A percentile compares a stretch with the other conserved stretches of the same genome.
These are phyloP conservation scores for Cyprinodon variegatus DNA, from an alignment of 2,113 vertebrate species.

Conservation along the genomic window DNA sequence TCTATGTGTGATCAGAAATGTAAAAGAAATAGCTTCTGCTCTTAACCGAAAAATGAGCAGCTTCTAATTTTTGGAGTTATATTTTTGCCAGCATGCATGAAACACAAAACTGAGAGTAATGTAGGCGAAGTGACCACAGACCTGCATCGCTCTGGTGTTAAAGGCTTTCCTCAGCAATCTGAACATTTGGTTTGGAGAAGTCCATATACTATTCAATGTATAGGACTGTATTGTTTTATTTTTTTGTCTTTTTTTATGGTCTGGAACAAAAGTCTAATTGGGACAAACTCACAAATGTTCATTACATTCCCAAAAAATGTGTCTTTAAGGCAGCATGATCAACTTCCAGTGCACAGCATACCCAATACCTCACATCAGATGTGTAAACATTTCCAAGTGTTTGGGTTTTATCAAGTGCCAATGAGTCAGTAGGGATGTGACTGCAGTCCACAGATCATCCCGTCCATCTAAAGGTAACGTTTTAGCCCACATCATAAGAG, in stretches of 20 bases:
- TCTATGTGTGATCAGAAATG: slow-evolving; percentile 47
- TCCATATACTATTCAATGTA: slow-evolving; percentile 71
- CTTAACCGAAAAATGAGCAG: slow-evolving; percentile 12
- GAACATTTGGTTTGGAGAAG: slow-evolving; percentile 61
- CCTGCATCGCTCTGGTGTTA: slow-evolving; percentile 39
- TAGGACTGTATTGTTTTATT: slow-evolving; percentile 78
- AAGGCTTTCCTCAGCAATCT: slow-evolving; percentile 44
- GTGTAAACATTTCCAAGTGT: slow-evolving; percentile 54
- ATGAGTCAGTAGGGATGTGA: slow-evolving; percentile 46
- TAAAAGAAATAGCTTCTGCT: slow-evolving; percentile 51
- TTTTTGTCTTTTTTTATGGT: slow-evolving; percentile 57
- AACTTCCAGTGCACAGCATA: slow-evolving; percentile 62
- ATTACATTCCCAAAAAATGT: slow-evolving; percentile 27
- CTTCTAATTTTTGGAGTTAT: slow-evolving; percentile 18
- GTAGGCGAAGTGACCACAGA: slow-evolving; percentile 33
- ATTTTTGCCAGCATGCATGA: slow-evolving; percentile 68
- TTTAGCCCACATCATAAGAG: slow-evolving; percentile 42
- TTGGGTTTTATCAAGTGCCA: slow-evolving; percentile 75
- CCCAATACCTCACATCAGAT: slow-evolving; percentile 63
- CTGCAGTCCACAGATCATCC: slow-evolving; percentile 24
- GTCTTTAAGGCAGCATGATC: slow-evolving; percentile 49
- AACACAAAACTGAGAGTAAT: slow-evolving; percentile 44
- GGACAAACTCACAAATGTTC: slow-evolving; percentile 26
- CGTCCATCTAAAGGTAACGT: slow-evolving; percentile 39
- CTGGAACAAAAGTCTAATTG: slow-evolving; percentile 66